A percentile compares a stretch with the other conserved stretches of the same genome.
Evolutionary conservation across 2,888 invertebrate species (phyloP).

Genomic region (Augiades crinisus): DNA sequence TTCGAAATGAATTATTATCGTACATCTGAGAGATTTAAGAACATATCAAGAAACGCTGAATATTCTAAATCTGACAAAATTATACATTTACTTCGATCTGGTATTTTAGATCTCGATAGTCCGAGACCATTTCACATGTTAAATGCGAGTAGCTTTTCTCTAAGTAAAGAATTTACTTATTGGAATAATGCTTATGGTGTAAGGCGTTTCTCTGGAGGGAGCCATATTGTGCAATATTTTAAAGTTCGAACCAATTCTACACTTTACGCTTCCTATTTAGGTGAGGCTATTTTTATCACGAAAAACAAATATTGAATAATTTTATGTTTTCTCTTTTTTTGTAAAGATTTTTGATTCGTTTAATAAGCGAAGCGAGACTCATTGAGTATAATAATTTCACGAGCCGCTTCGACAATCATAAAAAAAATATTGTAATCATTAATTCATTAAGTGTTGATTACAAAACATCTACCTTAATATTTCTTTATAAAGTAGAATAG

Average conservation of each 20-base stretch:
- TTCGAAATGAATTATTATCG: conserved; percentile 57
- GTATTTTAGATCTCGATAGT: conserved; percentile 51
- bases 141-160: conserved; percentile 51
- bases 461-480: no score
- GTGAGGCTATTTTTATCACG: conserved; percentile 42
- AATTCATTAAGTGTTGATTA: no score
- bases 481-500: no score
- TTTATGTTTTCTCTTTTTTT: no score
- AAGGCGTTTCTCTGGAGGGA: conserved; percentile 29
- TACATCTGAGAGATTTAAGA: conserved; percentile 51
- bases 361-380: no score
- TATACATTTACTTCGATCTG: conserved; percentile 50
- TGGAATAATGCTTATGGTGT: conserved; percentile 35
- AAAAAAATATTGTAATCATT: no score
- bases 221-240: conserved; percentile 64
- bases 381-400: no score
- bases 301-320: no score
- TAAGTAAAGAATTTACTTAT: conserved; percentile 37
- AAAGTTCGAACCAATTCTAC: conserved; percentile 69
- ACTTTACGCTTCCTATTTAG: conserved; percentile 58
- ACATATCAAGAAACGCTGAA: conserved; percentile 48
- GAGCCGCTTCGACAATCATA: no score
- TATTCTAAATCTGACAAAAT: conserved; percentile 44
- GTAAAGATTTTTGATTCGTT: no score
- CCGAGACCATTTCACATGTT: conserved; percentile 53